These are phyloP conservation scores for Peromyscus californicus DNA, from an alignment of 2,113 vertebrate genomes.

Conservation along the genomic window DNA sequence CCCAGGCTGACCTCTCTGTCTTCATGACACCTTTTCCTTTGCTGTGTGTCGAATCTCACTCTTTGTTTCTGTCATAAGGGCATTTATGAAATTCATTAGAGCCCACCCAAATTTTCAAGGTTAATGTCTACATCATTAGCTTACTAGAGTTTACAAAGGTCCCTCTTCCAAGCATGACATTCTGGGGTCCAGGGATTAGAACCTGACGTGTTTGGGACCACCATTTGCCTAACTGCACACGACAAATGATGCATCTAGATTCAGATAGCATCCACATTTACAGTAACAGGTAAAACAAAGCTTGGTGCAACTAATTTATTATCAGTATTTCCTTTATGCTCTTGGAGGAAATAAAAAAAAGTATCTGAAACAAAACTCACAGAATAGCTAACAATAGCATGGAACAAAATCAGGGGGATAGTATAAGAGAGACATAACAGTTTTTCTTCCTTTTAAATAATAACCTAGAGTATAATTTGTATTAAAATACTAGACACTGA, in stretches of 20 bases:
- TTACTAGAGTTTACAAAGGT: background rate
- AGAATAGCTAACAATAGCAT: background rate
- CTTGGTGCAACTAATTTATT: background rate
- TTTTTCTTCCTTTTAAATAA: background rate
- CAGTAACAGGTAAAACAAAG: constrained; percentile 13
- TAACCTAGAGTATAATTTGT: background rate
- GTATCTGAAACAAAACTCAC: background rate
- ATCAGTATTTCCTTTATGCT: background rate
- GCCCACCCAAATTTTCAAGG: background rate
- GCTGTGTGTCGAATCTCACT: background rate
- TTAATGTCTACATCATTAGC: background rate
- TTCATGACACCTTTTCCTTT: background rate
- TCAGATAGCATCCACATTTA: constrained; percentile 20
- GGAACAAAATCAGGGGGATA: background rate
- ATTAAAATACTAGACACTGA: background rate
- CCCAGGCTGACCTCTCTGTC: background rate
- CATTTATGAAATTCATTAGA: background rate
- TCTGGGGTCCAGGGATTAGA: background rate
- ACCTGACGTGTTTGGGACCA: background rate
- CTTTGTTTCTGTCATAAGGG: background rate
- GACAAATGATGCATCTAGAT: background rate
- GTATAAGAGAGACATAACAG: background rate
- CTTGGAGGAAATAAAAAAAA: constrained; percentile 34
- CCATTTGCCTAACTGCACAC: background rate
- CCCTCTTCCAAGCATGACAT: background rate